Conservation (phyloP, 2,113 vertebrate genomes). For the Microtus montanus region DNA sequence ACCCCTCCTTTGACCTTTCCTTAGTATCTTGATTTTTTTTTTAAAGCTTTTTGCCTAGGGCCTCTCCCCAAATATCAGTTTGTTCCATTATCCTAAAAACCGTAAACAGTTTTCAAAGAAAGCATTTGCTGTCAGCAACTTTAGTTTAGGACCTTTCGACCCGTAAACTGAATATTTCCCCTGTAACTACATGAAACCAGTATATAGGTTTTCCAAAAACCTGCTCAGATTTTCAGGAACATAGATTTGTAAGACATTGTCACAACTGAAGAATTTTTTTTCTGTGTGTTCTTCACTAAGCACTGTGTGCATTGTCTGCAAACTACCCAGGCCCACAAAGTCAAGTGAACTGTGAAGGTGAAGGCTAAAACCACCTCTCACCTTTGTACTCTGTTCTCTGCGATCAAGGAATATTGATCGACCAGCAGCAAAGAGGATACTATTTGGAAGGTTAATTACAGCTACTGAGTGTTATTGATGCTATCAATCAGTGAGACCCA, state of each 20-base stretch:
- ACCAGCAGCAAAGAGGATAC: constrained; percentile 73
- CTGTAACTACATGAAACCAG: neutral
- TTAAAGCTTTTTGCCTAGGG: neutral
- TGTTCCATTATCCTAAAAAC: neutral
- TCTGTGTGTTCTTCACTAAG: constrained; percentile 65
- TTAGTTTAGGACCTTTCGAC: constrained; percentile 47
- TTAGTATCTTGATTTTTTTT: constrained; percentile 6
- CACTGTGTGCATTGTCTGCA: constrained; percentile 54
- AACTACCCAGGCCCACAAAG: constrained; percentile 42
- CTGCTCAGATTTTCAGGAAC: constrained; percentile 22
- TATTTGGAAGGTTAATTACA: constrained; percentile 85
- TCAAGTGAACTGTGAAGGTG: constrained; percentile 78
- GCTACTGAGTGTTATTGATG: constrained; percentile 81
- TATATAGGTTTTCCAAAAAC: neutral
- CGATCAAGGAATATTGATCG: constrained; percentile 73
- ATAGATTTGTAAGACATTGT: constrained; percentile 49
- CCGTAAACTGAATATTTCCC: neutral
- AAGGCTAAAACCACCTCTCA: constrained; percentile 63
- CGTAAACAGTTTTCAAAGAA: constrained; percentile 9
- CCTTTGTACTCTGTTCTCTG: constrained; percentile 42
- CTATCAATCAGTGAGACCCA: constrained; percentile 79
- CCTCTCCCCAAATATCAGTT: neutral
- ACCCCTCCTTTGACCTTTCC: neutral
- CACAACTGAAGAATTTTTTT: constrained; percentile 36
- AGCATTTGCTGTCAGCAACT: neutral